Percentiles rank a stretch among this genome's conserved stretches.
These are phyloP conservation scores for Eulemur macaco DNA, from an alignment of 2,113 vertebrate species.

Conservation along the genomic window DNA sequence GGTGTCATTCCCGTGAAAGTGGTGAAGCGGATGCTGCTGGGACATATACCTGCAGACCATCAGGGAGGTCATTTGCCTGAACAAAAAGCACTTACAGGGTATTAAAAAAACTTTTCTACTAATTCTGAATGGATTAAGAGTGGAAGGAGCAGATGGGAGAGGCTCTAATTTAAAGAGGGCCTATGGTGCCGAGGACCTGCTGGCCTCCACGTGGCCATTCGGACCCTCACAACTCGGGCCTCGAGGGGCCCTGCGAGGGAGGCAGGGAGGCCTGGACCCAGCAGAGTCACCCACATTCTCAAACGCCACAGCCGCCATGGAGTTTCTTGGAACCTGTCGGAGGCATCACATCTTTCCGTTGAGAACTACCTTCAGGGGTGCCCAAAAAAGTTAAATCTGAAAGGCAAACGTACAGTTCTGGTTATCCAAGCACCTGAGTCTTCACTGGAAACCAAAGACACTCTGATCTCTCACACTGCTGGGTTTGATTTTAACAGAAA, in stretches of 20 bases:
- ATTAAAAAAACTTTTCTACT: background rate
- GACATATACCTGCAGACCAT: background rate
- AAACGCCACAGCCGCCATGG: rapidly evolving
- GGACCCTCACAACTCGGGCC: rapidly evolving
- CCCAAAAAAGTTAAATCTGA: background rate
- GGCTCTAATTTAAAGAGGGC: background rate
- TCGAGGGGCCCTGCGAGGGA: background rate
- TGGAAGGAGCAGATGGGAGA: background rate
- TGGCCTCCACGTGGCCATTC: rapidly evolving
- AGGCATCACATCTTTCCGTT: rapidly evolving
- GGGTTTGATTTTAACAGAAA: slow-evolving; percentile 7
- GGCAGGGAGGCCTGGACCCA: background rate
- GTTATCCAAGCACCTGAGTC: background rate
- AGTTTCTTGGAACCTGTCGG: background rate
- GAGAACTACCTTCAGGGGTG: rapidly evolving
- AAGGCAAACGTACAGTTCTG: background rate
- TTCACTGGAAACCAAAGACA: background rate
- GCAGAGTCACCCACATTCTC: rapidly evolving
- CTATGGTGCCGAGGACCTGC: too few relatives aligned
- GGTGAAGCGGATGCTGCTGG: too few relatives aligned
- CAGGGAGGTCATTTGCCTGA: background rate
- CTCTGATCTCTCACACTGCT: background rate
- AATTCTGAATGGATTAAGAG: background rate
- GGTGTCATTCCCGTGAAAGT: background rate
- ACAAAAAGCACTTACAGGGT: background rate